Conservation (phyloP, 2,113 vertebrate species). For the Oxyruncus cristatus region DNA sequence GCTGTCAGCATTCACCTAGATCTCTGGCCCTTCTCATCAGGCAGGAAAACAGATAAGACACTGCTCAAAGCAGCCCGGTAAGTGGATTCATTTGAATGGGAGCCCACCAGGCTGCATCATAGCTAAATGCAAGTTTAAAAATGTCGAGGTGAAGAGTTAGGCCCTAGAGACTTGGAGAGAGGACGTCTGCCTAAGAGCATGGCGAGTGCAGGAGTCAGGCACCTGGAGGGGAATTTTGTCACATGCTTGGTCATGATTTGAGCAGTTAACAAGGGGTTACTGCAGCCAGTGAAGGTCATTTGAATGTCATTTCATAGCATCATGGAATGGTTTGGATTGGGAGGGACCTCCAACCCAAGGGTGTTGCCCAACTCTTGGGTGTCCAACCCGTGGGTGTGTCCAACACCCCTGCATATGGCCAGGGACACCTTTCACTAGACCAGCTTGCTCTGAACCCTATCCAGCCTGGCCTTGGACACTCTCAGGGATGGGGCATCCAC, state of each 20-base stretch:
- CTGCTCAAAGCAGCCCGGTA: neutral
- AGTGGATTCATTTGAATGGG: neutral
- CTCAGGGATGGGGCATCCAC: no score
- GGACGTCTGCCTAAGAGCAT: rapidly evolving
- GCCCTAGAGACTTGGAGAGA: neutral
- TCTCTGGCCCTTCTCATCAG: neutral
- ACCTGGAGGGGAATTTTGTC: neutral
- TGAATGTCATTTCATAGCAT: neutral
- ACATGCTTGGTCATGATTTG: neutral
- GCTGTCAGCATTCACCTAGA: neutral
- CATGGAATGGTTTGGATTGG: neutral
- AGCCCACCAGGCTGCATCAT: neutral
- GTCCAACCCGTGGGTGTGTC: neutral
- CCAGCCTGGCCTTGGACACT: neutral
- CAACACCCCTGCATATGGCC: neutral
- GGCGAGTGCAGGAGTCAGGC: neutral
- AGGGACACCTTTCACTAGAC: neutral
- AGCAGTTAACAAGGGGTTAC: neutral
- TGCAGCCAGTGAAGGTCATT: neutral
- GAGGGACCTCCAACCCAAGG: neutral
- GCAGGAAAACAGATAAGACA: neutral
- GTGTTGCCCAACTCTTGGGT: no score
- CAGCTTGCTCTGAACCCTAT: neutral
- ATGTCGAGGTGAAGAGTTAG: neutral
- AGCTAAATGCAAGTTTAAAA: neutral